phyloP scores from a whole-genome alignment of 2,797 vertebrate genomes.

The Luscinia luscinia region DNA sequence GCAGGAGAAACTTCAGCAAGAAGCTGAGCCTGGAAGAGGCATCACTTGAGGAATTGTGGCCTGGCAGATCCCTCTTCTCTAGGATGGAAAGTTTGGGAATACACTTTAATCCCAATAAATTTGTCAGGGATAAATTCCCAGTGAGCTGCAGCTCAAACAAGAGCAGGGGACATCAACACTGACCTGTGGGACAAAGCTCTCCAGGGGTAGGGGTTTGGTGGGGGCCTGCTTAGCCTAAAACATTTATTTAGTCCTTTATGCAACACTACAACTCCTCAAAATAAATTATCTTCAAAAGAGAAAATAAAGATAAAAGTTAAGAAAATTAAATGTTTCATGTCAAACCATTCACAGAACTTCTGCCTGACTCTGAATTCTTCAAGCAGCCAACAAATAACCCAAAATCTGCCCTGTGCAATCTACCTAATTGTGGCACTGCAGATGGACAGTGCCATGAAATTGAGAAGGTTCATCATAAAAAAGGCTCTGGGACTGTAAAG shows the following conservation, averaged over 20 bases:
- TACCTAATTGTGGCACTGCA: fast-evolving
- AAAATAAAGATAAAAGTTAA: neutral
- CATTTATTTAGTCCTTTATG: neutral
- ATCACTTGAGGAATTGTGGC: neutral
- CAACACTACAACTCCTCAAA: neutral
- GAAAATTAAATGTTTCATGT: neutral
- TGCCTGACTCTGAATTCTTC: neutral
- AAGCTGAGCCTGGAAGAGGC: neutral
- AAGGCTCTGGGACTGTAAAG: neutral
- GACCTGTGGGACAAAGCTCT: fast-evolving
- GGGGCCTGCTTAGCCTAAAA: neutral
- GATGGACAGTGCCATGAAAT: neutral
- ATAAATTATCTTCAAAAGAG: neutral
- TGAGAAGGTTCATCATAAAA: neutral
- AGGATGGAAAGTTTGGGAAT: neutral
- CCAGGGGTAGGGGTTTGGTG: neutral
- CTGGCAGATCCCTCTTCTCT: neutral
- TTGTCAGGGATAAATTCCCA: neutral
- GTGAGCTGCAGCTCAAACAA: neutral
- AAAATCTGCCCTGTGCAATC: neutral
- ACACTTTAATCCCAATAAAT: neutral
- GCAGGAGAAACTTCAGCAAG: neutral
- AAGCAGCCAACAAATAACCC: neutral
- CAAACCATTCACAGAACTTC: neutral
- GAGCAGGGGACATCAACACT: fast-evolving